These are phyloP conservation scores for Phortica variegata DNA, from an alignment of 1,140 invertebrate genomes.

Conservation along the genomic window DNA sequence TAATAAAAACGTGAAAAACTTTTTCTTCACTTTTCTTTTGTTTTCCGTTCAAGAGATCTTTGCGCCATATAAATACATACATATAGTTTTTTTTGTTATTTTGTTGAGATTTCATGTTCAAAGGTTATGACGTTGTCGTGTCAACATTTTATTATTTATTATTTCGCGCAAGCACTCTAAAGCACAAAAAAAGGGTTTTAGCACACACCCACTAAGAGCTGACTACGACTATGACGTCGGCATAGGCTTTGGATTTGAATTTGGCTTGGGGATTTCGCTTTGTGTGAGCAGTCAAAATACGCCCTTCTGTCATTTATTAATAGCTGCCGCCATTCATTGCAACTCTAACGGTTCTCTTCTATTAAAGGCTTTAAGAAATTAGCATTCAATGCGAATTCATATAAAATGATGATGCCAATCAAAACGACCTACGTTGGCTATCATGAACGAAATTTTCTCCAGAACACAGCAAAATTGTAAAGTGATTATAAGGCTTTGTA, in stretches of 20 bases:
- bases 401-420: conserved; percentile 35
- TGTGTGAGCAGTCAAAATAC: conserved; percentile 6
- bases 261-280: too few species aligned
- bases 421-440: too few species aligned
- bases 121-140: conserved; percentile 57
- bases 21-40: too few species aligned
- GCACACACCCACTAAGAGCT: conserved; percentile 38
- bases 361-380: conserved; percentile 31
- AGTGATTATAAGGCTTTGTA: too few species aligned
- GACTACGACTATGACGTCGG: too few species aligned
- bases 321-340: conserved; percentile 41
- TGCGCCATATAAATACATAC: too few species aligned
- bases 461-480: too few species aligned
- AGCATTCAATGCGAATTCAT: conserved; percentile 47
- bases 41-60: too few species aligned
- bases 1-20: too few species aligned
- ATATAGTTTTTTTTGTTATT: background rate
- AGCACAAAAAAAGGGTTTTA: conserved; percentile 36
- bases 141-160: conserved; percentile 57
- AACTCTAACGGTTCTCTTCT: conserved; percentile 40
- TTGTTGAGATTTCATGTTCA: conserved; percentile 46
- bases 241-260: too few species aligned
- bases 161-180: conserved; percentile 16
- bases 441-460: too few species aligned
- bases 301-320: conserved; percentile 46